These are phyloP conservation scores for Coelinius sp. DNA, from an alignment of 2,888 invertebrate genomes.

Conservation along the genomic window DNA sequence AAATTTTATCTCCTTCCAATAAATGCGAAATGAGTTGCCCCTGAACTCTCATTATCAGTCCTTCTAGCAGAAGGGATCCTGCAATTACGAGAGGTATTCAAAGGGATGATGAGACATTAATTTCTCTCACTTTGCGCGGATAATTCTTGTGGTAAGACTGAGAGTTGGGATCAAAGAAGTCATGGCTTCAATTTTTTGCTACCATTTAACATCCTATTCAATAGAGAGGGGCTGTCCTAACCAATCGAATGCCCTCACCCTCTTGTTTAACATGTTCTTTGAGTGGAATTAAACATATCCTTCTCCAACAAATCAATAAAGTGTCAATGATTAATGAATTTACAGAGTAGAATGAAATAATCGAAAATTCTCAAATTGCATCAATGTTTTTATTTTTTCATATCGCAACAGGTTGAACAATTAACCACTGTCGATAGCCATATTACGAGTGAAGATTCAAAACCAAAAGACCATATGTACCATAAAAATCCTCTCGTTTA, in stretches of 20 bases:
- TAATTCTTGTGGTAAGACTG: constrained; percentile 35
- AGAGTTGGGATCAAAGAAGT: constrained; percentile 23
- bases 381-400: background rate
- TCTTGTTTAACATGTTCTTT: background rate
- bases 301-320: background rate
- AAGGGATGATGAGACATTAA: background rate
- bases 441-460: constrained; percentile 3
- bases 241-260: too few relatives aligned
- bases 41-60: too few relatives aligned
- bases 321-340: background rate
- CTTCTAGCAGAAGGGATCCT: too few relatives aligned
- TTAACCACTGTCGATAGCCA: background rate
- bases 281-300: background rate
- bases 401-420: constrained; percentile 15
- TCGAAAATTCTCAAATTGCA: background rate
- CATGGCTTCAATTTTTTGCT: background rate
- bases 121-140: constrained; percentile 13
- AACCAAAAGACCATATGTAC: background rate
- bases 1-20: too few relatives aligned
- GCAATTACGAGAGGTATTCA: too few relatives aligned
- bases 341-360: background rate
- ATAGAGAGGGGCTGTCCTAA: too few relatives aligned
- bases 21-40: too few relatives aligned
- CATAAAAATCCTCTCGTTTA: background rate
- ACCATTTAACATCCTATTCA: background rate